Evolutionary conservation across 1,140 invertebrate species (phyloP), one percentile per base, ranked within the genome.

Genomic region (Ceratina japonica): DNA sequence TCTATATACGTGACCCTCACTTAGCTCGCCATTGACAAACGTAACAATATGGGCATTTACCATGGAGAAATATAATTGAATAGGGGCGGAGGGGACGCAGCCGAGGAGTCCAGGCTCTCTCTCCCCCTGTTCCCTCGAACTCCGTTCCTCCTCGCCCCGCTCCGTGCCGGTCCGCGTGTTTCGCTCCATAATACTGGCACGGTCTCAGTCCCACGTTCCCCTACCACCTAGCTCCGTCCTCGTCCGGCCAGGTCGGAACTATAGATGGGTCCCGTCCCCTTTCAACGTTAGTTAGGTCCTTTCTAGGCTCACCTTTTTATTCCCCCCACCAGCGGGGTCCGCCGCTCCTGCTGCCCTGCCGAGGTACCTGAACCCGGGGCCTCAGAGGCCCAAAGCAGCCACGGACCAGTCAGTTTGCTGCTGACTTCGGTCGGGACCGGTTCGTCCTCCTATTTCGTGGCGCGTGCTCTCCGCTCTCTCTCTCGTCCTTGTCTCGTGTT

Each of bases 31-130:
- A 92, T 92, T 93, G 91, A 92, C 89, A 92, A 92, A 92, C 89
- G 91, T 89, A 93, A 92, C 91, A 93, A 93, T 93, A 92, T 92
- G 88, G 89, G 90, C 90, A 93, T 93, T 92, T 92, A 92, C 91
- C 89, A 86, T 85, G 90, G 88, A 90, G 90, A 90, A 91, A 91
- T 91, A 92, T 92, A 92, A 92, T 92, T 92, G 90, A 92, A 92
- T 92, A 90, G 85, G 79, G 78, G 79, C 62, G 85, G 65, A 84
- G 81, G 73, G 81, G 81, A 65, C 80, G 72, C 37, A 44, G 37
- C 68, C 81, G 84, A 82, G 87, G 84, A 76, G 79, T 49, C 75
- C 65, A 62, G 65, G 54, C 69, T 79, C 62, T 65, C 72, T 68
- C 72, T 59, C 62, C 68, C 72, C 71, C 72, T 59, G 49, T 27